Base-by-base conservation (phyloP, 2,888 invertebrate genomes). In the Gasteruption jaculator region DNA sequence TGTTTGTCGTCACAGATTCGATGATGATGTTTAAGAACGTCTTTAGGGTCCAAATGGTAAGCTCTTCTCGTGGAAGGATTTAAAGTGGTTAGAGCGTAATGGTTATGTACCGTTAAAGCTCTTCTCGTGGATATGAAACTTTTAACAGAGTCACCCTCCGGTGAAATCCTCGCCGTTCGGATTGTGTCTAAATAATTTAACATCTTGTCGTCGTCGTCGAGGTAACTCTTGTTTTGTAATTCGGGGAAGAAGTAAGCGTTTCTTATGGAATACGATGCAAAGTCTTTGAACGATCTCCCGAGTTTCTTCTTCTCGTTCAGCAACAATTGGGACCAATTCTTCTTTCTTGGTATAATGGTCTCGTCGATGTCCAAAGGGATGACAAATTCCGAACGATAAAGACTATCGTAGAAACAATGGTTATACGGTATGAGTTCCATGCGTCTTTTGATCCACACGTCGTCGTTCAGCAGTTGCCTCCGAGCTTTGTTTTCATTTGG, bases 391-490 rank as follows among this genome's bases (percentile, higher is more conserved):
- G 83, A 82, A 49, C 74, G 73, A 54, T 76, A 71, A 37, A 85
- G 70, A 70, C 84, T 84, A 62, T 83, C 77, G 65, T 87, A 86
- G 44, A 86, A 76, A 61, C 86, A 87, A 64, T 86, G 85, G 65
- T 87, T 87, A 66, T 86, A 87, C 1, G 85, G 80, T 47, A 86
- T 75, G 21, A 87, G 71, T 62, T 87, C 86, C 69, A 85, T 74
- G 40, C 78, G 79, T 53, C 86, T 74, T 58, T 85, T 80, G 61
- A 85, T 84, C 78, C 85, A 86, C 22, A 78, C 60, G 49, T 76
- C 72, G 16, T 69, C 59, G 49, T 63, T 63, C 15, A 76, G 64
- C 43, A 73, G 72, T 2, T 53, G 50, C 21, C 73, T 64, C 24
- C 76, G 61, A 15, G 57, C 57, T 2, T 46, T 46, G 7, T 71